These are phyloP conservation scores for cattle (Bos taurus) DNA, from an alignment of 2,113 vertebrate genomes.

Conservation along the genomic window ARS-UCD2.0 NC_037338.1:54014501-54015000, in stretches of 20 bases:
- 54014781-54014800: rapidly evolving
- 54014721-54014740: background rate
- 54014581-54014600: conserved; percentile 9
- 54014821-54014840: background rate
- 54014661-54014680: background rate
- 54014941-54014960: background rate
- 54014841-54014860: background rate
- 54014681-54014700: background rate
- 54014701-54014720: background rate
- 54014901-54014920: background rate
- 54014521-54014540: conserved; percentile 44
- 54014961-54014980: background rate
- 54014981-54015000: background rate
- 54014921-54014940: background rate
- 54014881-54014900: background rate
- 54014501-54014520: conserved; percentile 54
- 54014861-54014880: background rate
- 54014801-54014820: rapidly evolving
- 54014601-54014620: background rate
- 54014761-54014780: background rate
- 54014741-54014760: background rate
- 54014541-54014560: conserved; percentile 1
- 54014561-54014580: conserved; percentile 38
- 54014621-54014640: background rate
- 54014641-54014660: background rate